Base-by-base conservation (phyloP, 2,888 invertebrate species). In the Prenolepis imparis region DNA sequence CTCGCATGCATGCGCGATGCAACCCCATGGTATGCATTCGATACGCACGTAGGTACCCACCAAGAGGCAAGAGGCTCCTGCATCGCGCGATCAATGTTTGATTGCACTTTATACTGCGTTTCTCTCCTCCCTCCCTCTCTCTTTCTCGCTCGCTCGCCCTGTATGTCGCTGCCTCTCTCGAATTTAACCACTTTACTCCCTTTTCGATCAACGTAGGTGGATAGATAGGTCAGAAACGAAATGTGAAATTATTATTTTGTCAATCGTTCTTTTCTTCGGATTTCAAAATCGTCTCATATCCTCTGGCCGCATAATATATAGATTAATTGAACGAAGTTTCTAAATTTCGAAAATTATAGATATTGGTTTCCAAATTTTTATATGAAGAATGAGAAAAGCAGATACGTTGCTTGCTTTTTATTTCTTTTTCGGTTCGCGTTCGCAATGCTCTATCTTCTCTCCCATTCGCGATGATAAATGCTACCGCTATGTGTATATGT, bases 11-110 rank as follows among this genome's bases (percentile, higher is more conserved):
- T 92, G 91, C 91, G 91, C 91, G 90, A 91, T 91, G 90, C 92
- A 91, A 91, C 91, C 90, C 92, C 90, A 90, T 91, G 92, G 91
- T 91, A 91, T 91, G 91, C 90, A 91, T 92, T 92, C 91, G 91
- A 92, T 92, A 92, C 92, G 91, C 91, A 88, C 87, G 91, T 91
- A 90, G 90, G 90, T 91, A 87, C 90, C 91, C 91, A 91, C 90
- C 91, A 88, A 87, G 91, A 90, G 90, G 87, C 90, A 91, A 90
- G 89, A 90, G 90, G 87, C 87, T 91, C 86, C 90, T 85, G 91
- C 86, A 89, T 89, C 90, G 91, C 87, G 83, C 91, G 92, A 91
- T 92, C 91, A 90, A 92, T 89, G 92, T 90, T 92, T 89, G 91
- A 91, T 92, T 90, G 91, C 92, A 91, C 91, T 92, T 91, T 91